Percentiles rank a stretch among this genome's conserved stretches.
Conservation (phyloP, 1,140 invertebrate genomes). For the Rhopalosiphum padi region DNA sequence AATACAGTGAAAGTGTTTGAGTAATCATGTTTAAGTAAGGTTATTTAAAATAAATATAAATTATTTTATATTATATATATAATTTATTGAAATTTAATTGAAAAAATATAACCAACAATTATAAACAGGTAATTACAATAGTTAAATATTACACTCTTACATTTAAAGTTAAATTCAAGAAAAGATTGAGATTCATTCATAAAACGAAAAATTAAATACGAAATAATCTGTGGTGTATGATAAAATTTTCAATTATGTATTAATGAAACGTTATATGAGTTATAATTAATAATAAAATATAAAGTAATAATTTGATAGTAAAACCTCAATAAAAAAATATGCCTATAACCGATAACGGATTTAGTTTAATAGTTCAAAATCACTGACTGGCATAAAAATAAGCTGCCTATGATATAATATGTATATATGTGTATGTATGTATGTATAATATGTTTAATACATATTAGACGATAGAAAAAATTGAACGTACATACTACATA, state of each 20-base stretch:
- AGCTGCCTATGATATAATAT: neutral
- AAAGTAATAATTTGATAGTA: neutral
- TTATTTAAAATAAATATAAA: constrained; percentile 6
- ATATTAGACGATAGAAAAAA: neutral
- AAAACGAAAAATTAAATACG: neutral
- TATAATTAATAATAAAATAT: neutral
- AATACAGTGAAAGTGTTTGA: neutral
- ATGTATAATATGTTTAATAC: no score
- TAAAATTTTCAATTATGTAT: neutral
- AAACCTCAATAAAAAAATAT: neutral
- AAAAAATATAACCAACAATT: neutral
- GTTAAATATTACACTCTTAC: neutral
- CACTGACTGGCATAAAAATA: neutral
- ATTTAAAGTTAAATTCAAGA: neutral
- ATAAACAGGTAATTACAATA: neutral
- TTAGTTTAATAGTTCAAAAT: neutral
- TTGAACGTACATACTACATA: neutral
- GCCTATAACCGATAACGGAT: neutral
- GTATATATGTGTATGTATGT: no score
- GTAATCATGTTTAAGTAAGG: neutral
- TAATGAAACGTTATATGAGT: neutral
- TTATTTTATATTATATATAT: neutral
- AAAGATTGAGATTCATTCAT: neutral
- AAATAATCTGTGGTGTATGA: neutral
- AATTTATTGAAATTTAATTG: neutral